phyloP scores from a whole-genome alignment of 2,888 invertebrate genomes.

The Perdita meconis region DNA sequence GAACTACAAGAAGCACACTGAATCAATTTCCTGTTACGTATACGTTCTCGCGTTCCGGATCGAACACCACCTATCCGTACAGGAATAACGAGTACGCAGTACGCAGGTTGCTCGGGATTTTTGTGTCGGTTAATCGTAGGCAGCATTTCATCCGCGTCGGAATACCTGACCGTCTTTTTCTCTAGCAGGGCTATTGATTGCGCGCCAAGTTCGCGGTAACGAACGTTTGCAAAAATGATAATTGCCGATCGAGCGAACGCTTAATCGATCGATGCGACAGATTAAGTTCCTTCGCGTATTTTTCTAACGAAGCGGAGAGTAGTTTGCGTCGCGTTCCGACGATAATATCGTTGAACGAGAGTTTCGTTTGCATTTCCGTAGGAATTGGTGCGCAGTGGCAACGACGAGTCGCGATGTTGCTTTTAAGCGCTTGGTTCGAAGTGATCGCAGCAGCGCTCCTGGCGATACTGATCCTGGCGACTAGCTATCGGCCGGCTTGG shows the following conservation, averaged over 20 bases:
- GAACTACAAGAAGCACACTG: conserved; percentile 30
- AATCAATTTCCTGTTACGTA: conserved; percentile 53
- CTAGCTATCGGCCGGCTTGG: conserved; percentile 79
- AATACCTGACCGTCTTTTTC: background rate
- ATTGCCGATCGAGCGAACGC: background rate
- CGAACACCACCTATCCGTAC: conserved; percentile 29
- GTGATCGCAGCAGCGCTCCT: conserved; percentile 76
- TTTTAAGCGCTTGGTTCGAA: conserved; percentile 79
- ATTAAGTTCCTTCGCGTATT: background rate
- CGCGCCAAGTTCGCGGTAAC: conserved; percentile 4
- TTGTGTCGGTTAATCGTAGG: background rate
- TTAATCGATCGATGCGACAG: background rate
- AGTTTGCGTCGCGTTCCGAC: background rate
- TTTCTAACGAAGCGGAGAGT: background rate
- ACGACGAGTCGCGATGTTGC: conserved; percentile 68
- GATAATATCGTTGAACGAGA: background rate
- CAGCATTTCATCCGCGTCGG: background rate
- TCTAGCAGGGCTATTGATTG: background rate
- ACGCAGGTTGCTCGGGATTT: background rate
- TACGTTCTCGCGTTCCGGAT: conserved; percentile 15
- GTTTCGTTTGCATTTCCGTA: conserved; percentile 5
- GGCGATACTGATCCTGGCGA: conserved; percentile 76
- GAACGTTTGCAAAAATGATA: conserved; percentile 11
- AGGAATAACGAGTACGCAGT: conserved; percentile 11
- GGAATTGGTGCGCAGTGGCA: background rate